phyloP scores from a whole-genome alignment of 2,888 invertebrate species.

The Syrista parreyssii region DNA sequence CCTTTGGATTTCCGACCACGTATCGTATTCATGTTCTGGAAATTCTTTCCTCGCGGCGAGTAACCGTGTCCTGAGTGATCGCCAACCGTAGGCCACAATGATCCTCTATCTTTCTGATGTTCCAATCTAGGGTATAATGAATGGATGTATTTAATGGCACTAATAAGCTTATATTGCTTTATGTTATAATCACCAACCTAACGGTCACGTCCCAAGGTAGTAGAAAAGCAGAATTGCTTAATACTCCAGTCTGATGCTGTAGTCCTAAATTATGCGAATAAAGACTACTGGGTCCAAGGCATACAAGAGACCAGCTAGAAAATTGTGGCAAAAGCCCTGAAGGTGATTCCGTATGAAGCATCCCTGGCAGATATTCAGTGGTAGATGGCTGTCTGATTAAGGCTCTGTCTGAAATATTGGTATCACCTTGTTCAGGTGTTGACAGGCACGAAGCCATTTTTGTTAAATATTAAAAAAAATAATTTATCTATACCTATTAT shows the following conservation, averaged over 20 bases:
- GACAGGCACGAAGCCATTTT: constrained; percentile 9
- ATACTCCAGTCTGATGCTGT: constrained; percentile 91
- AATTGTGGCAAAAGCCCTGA: constrained; percentile 83
- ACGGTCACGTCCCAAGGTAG: constrained; percentile 94
- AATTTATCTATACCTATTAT: not conserved
- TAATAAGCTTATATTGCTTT: not conserved
- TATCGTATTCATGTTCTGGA: constrained; percentile 56
- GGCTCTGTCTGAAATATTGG: constrained; percentile 68
- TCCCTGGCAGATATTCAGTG: constrained; percentile 91
- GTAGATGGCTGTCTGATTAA: constrained; percentile 81
- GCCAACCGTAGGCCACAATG: constrained; percentile 62
- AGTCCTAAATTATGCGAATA: constrained; percentile 91
- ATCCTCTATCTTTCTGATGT: constrained; percentile 63
- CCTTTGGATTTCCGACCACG: constrained; percentile 65
- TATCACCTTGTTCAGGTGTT: constrained; percentile 17
- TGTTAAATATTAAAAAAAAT: not conserved
- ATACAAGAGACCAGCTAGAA: constrained; percentile 91
- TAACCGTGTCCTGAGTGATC: constrained; percentile 56
- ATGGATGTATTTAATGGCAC: not conserved
- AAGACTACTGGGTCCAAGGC: constrained; percentile 88
- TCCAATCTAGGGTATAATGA: constrained; percentile 49
- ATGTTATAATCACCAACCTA: constrained; percentile 50
- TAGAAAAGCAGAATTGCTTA: constrained; percentile 89
- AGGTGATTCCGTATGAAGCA: constrained; percentile 86
- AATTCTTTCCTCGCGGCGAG: constrained; percentile 56